Evolutionary conservation across 2,797 vertebrate genomes (phyloP).

Genomic region (Epinephelus coioides): DNA sequence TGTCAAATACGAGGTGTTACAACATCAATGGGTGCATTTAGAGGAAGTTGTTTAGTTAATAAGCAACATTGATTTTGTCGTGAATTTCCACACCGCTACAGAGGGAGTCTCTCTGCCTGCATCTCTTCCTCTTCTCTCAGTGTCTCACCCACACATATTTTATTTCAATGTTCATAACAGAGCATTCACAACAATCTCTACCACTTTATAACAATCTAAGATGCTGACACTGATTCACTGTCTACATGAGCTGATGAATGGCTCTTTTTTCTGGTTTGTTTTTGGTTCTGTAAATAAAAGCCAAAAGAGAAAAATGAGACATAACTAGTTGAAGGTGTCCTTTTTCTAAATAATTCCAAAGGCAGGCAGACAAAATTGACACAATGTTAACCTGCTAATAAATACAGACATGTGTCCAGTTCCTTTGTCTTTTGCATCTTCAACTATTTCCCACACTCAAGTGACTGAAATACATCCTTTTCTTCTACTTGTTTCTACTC

Average conservation of each 20-base stretch:
- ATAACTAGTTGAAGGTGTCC: too few relatives aligned
- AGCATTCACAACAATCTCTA: conserved; percentile 11
- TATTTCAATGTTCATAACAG: conserved; percentile 20
- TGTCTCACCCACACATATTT: background rate
- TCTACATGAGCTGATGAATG: background rate
- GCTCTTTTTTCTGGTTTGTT: background rate
- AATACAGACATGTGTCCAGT: too few relatives aligned
- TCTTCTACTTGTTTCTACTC: background rate
- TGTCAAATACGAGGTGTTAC: conserved; percentile 65
- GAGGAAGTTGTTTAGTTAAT: conserved; percentile 75
- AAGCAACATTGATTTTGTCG: conserved; percentile 73
- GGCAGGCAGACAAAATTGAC: too few relatives aligned
- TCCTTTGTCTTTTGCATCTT: too few relatives aligned
- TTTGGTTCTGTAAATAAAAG: background rate
- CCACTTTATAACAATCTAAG: background rate
- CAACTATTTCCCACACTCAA: background rate
- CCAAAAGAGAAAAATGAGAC: too few relatives aligned
- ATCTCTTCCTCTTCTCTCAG: conserved; percentile 12
- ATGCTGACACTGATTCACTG: background rate
- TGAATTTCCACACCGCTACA: conserved; percentile 54
- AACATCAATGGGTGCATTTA: conserved; percentile 71
- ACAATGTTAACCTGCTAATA: too few relatives aligned
- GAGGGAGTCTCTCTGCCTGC: conserved; percentile 36
- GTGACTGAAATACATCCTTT: background rate
- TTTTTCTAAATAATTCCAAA: too few relatives aligned